Evolutionary conservation across 1,140 invertebrate genomes (phyloP), one percentile per base, ranked within the genome.

Genomic region (Conopomorpha cramerella): DNA sequence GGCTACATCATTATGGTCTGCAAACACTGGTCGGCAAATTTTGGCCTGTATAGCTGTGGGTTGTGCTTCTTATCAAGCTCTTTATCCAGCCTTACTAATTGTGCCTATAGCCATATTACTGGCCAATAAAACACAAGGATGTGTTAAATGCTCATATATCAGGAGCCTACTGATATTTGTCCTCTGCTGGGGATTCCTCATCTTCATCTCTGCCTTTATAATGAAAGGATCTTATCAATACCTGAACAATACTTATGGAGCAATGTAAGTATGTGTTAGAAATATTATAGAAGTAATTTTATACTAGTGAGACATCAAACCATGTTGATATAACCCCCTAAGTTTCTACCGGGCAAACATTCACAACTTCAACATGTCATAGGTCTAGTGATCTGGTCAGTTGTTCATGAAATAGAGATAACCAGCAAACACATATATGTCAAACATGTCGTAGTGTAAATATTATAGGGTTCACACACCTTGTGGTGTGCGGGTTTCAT

Each of bases 81-180:
- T 98, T 16, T 98, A 98, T 77, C 91, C 94, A 0, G 59, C 91
- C 7, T 82, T 91, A 16, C 77, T 97, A 1, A 82, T 96, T 51
- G 86, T 95, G 18, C 93, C 95, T 3, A 81, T 88, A 16, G 74
- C 84, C 10, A 77, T 78, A 31, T 39, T 79, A 36, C 40, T 79
- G 29, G 70, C 74, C 16, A 64, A 79, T 40, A 46, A 63, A 0
- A 67, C 66, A 17, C 63, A 67, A 46, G 77, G 74, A 8, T 79
- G 77, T 39, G 65, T 56, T 15, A 79, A 76, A 45, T 79, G 77
- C 41, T 79, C 77, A 11, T 78, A 79, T 26, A 67, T 79, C 11
- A 70, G 49, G 49, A 78, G 76, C 18, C 48, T 78, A 16, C 40
- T 72, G 10, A 63, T 58, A 4, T 78, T 78, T 62, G 71, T 78